A percentile compares a stretch with the other conserved stretches of the same genome.
Conservation (phyloP, 1,140 invertebrate genomes). For the Monochamus saltuarius region DNA sequence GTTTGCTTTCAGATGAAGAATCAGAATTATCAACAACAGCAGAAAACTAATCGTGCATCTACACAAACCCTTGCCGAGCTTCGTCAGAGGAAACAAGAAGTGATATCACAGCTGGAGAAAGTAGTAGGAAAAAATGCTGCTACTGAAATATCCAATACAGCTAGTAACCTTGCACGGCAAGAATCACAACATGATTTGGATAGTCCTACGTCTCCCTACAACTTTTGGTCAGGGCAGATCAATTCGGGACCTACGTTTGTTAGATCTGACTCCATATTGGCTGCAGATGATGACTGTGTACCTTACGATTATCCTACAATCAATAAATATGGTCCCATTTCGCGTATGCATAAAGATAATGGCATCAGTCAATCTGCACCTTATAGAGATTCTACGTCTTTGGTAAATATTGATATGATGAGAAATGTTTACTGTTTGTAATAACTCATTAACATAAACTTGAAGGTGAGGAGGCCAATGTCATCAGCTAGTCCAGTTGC, state of each 20-base stretch:
- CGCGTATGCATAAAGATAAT: slow-evolving; percentile 62
- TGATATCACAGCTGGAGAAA: slow-evolving; percentile 67
- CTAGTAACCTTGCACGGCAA: slow-evolving; percentile 45
- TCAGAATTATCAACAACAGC: slow-evolving; percentile 29
- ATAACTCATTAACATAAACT: slow-evolving; percentile 12
- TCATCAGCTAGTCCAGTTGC: slow-evolving; percentile 58
- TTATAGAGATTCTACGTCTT: slow-evolving; percentile 48
- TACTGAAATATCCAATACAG: slow-evolving; percentile 51
- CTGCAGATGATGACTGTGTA: slow-evolving; percentile 72
- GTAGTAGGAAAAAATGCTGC: slow-evolving; percentile 60
- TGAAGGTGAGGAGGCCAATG: slow-evolving; percentile 53
- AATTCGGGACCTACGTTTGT: slow-evolving; percentile 58
- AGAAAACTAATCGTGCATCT: slow-evolving; percentile 27
- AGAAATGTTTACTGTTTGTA: background rate
- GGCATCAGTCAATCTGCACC: slow-evolving; percentile 35
- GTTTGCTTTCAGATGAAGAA: slow-evolving; percentile 22
- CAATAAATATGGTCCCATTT: slow-evolving; percentile 80
- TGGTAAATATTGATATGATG: slow-evolving; percentile 33
- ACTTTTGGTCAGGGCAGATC: slow-evolving; percentile 49
- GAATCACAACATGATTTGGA: slow-evolving; percentile 55
- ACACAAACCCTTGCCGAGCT: slow-evolving; percentile 62
- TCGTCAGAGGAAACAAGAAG: slow-evolving; percentile 66
- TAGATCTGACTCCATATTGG: slow-evolving; percentile 63
- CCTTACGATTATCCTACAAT: slow-evolving; percentile 72
- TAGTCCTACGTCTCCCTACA: slow-evolving; percentile 48